These are phyloP conservation scores for Conchocele bisecta DNA, from an alignment of 2,888 invertebrate genomes.

Conservation along the genomic window DNA sequence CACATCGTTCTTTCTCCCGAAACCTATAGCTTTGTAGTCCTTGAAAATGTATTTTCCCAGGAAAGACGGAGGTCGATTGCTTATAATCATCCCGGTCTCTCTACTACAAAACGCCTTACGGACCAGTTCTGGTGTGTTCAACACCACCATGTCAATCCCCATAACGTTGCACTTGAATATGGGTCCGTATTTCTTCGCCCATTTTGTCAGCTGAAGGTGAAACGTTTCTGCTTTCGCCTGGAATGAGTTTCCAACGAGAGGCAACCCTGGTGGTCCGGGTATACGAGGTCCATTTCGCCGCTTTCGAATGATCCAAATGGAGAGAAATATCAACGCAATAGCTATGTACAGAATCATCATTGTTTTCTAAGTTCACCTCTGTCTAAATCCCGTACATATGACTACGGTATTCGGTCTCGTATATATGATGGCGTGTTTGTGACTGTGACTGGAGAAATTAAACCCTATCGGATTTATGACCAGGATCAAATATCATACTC, in stretches of 20 bases:
- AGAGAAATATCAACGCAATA: too few relatives aligned
- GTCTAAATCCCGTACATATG: too few relatives aligned
- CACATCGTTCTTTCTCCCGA: not conserved
- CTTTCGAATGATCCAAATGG: too few relatives aligned
- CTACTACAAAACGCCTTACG: not conserved
- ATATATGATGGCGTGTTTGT: too few relatives aligned
- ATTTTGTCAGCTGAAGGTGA: not conserved
- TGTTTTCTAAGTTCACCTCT: too few relatives aligned
- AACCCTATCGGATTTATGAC: too few relatives aligned
- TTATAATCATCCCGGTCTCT: not conserved
- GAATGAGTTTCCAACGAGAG: not conserved
- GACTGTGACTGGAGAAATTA: too few relatives aligned
- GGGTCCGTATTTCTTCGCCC: not conserved
- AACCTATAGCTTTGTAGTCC: not conserved
- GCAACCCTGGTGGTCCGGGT: constrained; percentile 1
- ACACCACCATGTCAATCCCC: not conserved
- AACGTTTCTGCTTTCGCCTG: not conserved
- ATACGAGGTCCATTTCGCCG: too few relatives aligned
- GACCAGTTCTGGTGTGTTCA: not conserved
- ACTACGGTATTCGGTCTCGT: too few relatives aligned
- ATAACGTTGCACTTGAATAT: not conserved
- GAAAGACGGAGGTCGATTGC: not conserved
- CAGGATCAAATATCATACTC: too few relatives aligned
- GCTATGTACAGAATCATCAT: too few relatives aligned
- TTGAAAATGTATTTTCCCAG: not conserved